phyloP scores from a whole-genome alignment of 2,113 vertebrate species.

The Heptranchias perlo region DNA sequence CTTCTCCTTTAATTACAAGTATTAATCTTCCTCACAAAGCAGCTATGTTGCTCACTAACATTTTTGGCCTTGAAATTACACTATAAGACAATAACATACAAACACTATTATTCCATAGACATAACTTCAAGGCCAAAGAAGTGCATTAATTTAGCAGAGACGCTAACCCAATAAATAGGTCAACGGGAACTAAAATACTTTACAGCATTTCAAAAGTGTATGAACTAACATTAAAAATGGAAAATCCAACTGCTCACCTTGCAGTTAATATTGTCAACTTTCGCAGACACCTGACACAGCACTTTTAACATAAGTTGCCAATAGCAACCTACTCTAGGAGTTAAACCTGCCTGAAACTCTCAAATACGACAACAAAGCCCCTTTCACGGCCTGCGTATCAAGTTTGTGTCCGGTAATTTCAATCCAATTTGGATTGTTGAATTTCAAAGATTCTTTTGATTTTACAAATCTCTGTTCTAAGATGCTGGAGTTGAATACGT shows the following conservation, averaged over 20 bases:
- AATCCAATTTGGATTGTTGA: not conserved
- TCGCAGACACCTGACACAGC: not conserved
- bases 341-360: slow-evolving; percentile 10
- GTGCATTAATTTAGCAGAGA: not conserved
- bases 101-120: not conserved
- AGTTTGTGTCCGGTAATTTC: not conserved
- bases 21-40: not conserved
- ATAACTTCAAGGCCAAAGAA: not conserved
- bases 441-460: slow-evolving; percentile 30
- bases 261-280: not conserved
- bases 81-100: not conserved
- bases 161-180: not conserved
- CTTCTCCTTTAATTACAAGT: not conserved
- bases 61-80: not conserved
- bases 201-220: not conserved
- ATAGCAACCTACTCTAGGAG: not conserved
- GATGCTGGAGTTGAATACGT: not conserved
- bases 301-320: slow-evolving; percentile 25
- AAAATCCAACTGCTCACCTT: not conserved
- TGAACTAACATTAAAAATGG: not conserved
- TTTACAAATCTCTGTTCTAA: not conserved
- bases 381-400: slow-evolving; percentile 20
- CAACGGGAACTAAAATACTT: not conserved
- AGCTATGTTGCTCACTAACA: not conserved
- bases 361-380: not conserved